Base-by-base conservation (phyloP, 64 coral and sea anemone genomes). In the Stichodactyla helianthus region DNA sequence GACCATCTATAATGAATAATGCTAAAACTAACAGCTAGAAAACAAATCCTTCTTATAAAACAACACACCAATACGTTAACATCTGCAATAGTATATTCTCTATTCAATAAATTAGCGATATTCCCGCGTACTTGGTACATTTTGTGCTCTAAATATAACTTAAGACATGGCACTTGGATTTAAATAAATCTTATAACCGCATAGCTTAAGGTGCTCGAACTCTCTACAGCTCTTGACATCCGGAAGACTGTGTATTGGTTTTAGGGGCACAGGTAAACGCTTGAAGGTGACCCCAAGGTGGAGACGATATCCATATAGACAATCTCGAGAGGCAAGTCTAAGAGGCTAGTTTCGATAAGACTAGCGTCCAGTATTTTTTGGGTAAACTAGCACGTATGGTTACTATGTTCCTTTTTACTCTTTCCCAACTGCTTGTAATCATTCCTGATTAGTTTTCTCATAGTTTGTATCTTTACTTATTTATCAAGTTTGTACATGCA, bases 101-200 rank as follows among this genome's bases (percentile, higher is more conserved):
- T 13, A 44, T 53, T 81, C 78, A 81, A 81, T 81, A 81, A 81
- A 81, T 81, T 81, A 81, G n/a, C 53, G 17, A 9, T 54, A 54
- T 51, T 20, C 25, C 54, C 55, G 14, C 14, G 68, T 74, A 74
- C 68, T 35, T 74, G 68, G 68, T 81, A 81, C 78, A 81, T 81
- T 81, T 81, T 53, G 78, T 54, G 78, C 26, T 52, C 35, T 81
- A 81, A 81, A 74, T 31, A 74, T 74, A 74, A 31, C 25, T 20
- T 68, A n/a, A 22, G 63, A 68, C 19, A 68, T 4, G 12, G 26
- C 68, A 74, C 68, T 74, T 74, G 55, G 68, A 27, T 74, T 74
- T 74, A 74, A 74, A 74, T 74, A 74, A 74, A 74, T 74, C 68
- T 28, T 12, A 7, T 31, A 74, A 31, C 68, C n/a, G n/a, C n/a